Conservation (phyloP, 2,113 vertebrate genomes). For the Paramisgurnus dabryanus region DNA sequence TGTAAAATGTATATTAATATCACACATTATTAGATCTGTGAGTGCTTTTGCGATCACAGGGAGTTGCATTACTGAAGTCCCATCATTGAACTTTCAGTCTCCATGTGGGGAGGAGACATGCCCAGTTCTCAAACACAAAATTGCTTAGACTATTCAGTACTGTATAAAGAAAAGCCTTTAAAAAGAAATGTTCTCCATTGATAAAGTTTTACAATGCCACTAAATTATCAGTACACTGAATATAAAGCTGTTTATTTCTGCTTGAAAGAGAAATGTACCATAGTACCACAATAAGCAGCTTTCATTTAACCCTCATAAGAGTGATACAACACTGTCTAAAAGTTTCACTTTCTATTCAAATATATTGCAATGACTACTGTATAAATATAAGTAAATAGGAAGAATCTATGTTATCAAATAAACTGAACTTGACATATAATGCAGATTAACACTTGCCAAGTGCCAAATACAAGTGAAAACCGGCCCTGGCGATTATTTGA, state of each 20-base stretch:
- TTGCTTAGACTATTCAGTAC: constrained; percentile 2
- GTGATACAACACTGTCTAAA: neutral
- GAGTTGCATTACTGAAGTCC: no score
- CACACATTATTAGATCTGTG: neutral
- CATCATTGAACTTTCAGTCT: neutral
- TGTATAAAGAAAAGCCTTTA: constrained; percentile 19
- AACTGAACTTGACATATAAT: neutral
- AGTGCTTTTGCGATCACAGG: no score
- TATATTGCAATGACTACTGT: neutral
- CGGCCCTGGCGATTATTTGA: no score
- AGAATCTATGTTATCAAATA: neutral
- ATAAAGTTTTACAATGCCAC: constrained; percentile 17
- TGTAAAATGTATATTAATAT: neutral
- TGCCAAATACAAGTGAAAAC: no score
- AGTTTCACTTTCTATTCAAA: neutral
- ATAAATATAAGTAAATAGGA: neutral
- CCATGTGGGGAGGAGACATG: constrained; percentile 11
- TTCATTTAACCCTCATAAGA: neutral
- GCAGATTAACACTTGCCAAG: neutral
- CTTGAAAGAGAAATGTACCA: neutral
- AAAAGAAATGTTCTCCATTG: constrained; percentile 1
- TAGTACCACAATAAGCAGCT: neutral
- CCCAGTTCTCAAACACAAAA: constrained; percentile 56
- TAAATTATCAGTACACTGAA: neutral
- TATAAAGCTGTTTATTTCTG: neutral